Conservation (phyloP, 1,140 invertebrate species). For the Drosophila leontia region DNA sequence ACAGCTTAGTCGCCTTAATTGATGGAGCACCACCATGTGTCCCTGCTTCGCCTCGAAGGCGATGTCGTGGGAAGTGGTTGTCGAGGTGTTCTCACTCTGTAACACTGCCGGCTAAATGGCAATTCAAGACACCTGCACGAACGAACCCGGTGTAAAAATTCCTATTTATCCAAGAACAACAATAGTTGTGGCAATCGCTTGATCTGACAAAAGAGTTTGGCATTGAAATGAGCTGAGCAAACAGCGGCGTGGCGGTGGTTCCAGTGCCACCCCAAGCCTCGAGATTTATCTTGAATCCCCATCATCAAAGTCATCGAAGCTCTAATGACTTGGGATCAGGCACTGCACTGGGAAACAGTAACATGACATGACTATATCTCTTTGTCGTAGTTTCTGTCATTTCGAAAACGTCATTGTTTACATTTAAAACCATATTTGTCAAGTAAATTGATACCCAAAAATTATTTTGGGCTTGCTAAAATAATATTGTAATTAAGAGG, state of each 20-base stretch:
- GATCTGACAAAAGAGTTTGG: constrained; percentile 48
- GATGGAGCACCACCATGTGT: constrained; percentile 16
- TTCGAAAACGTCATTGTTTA: constrained; percentile 26
- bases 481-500: background rate
- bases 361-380: constrained; percentile 22
- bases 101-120: constrained; percentile 53
- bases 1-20: constrained; percentile 52
- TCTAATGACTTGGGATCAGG: constrained; percentile 36
- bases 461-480: background rate
- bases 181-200: constrained; percentile 40
- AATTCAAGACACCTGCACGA: constrained; percentile 65
- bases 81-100: constrained; percentile 31
- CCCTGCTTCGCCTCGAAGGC: constrained; percentile 14
- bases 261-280: background rate
- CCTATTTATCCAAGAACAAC: constrained; percentile 45
- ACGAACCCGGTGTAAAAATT: constrained; percentile 13
- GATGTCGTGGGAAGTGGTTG: constrained; percentile 44
- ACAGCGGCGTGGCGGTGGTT: constrained; percentile 8
- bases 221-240: constrained; percentile 46
- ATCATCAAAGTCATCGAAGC: constrained; percentile 27
- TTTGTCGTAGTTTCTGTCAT: too few relatives aligned
- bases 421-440: background rate
- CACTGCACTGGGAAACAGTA: background rate
- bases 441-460: background rate
- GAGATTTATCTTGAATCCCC: constrained; percentile 17